phyloP scores from a whole-genome alignment of 2,888 invertebrate species.

The Muschampia plurimacula region DNA sequence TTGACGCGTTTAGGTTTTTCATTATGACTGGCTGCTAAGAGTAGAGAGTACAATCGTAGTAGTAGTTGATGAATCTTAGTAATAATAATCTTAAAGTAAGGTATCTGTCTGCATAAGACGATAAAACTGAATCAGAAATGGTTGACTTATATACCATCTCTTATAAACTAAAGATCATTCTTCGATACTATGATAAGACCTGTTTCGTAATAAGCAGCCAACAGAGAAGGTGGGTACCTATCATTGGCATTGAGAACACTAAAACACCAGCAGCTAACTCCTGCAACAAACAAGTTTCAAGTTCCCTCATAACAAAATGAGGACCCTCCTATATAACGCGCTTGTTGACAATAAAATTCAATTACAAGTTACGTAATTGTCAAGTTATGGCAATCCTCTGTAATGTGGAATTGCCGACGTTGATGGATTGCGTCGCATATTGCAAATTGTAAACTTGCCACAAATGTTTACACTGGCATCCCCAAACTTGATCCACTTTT shows the following conservation, averaged over 20 bases:
- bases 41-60: too few species aligned
- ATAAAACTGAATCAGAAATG: too few species aligned
- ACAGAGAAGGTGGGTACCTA: too few species aligned
- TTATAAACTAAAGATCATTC: too few species aligned
- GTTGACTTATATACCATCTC: too few species aligned
- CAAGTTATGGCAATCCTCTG: slow-evolving; percentile 48
- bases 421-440: slow-evolving; percentile 65
- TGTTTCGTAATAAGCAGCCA: too few species aligned
- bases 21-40: background rate
- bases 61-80: too few species aligned
- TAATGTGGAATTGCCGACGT: slow-evolving; percentile 49
- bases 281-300: background rate
- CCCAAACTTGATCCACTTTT: slow-evolving; percentile 47
- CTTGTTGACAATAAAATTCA: slow-evolving; percentile 35
- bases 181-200: too few species aligned
- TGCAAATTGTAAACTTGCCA: slow-evolving; percentile 65
- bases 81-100: too few species aligned
- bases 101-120: too few species aligned
- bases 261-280: background rate
- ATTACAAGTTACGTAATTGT: slow-evolving; percentile 57
- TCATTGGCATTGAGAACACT: background rate
- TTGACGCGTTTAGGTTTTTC: background rate
- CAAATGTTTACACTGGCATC: slow-evolving; percentile 64
- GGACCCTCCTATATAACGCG: background rate
- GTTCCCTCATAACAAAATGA: background rate